Conservation (phyloP, 1,140 invertebrate species). For the Drosophila lowei region DNA sequence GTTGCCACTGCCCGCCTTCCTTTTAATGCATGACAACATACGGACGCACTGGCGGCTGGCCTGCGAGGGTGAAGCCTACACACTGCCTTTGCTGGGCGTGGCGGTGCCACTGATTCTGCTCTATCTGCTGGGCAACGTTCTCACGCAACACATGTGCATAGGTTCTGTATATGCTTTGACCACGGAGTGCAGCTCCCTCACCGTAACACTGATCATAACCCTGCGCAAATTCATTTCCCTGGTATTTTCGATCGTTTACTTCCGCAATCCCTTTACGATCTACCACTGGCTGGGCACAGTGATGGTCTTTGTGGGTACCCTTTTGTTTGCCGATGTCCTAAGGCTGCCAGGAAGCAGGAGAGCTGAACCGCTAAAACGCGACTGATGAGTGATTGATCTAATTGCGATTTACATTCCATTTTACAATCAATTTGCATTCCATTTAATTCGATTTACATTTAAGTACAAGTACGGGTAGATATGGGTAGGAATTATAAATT, state of each 20-base stretch:
- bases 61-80: conserved; percentile 57
- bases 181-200: conserved; percentile 96
- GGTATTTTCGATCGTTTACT: conserved; percentile 97
- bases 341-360: conserved; percentile 5
- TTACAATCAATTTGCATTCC: conserved; percentile 42
- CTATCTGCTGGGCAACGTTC: conserved; percentile 92
- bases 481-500: conserved; percentile 29
- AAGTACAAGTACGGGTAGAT: conserved; percentile 69
- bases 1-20: conserved; percentile 67
- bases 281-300: conserved; percentile 96
- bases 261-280: conserved; percentile 96
- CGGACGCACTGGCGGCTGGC: conserved; percentile 83
- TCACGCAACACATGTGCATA: conserved; percentile 98
- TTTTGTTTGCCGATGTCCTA: conserved; percentile 88
- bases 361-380: conserved; percentile 30
- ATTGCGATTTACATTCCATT: no score
- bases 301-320: conserved; percentile 95
- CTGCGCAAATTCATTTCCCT: conserved; percentile 97
- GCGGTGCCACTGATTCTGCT: conserved; percentile 89
- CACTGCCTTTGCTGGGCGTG: conserved; percentile 83
- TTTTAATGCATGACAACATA: conserved; percentile 87
- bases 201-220: conserved; percentile 97
- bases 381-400: conserved; percentile 16
- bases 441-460: conserved; percentile 68
- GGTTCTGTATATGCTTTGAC: conserved; percentile 97